Percentiles rank a stretch among this genome's conserved stretches.
Conservation (phyloP, 2,113 vertebrate genomes). For the Colossoma macropomum region DNA sequence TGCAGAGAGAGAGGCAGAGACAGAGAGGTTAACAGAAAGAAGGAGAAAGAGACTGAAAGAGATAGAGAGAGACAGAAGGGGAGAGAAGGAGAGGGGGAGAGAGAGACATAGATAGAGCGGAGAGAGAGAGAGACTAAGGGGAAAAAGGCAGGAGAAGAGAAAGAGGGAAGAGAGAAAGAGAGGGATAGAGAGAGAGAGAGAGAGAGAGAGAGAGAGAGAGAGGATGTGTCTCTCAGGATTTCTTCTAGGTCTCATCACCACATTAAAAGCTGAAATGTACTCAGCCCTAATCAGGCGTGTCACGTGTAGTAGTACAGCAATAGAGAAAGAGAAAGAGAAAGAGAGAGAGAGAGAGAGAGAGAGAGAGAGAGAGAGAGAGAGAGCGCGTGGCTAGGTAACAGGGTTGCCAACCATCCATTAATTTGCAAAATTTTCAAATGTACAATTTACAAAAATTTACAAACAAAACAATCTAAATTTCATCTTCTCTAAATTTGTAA, state of each 20-base stretch:
- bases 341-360: slow-evolving; percentile 35
- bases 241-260: slow-evolving; percentile 68
- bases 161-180: neutral
- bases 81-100: slow-evolving; percentile 42
- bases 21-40: too few relatives aligned
- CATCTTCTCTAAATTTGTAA: too few relatives aligned
- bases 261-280: slow-evolving; percentile 70
- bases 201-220: slow-evolving; percentile 38
- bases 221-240: slow-evolving; percentile 66
- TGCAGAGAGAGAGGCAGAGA: slow-evolving; percentile 45
- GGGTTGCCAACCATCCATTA: too few relatives aligned
- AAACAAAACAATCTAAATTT: too few relatives aligned
- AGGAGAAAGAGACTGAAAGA: neutral
- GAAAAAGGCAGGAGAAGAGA: too few relatives aligned
- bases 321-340: neutral
- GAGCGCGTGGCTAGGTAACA: too few relatives aligned
- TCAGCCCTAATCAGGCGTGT: slow-evolving; percentile 78
- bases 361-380: neutral
- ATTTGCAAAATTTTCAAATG: too few relatives aligned
- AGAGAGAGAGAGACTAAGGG: slow-evolving; percentile 53
- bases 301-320: slow-evolving; percentile 67
- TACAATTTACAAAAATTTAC: too few relatives aligned
- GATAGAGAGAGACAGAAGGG: slow-evolving; percentile 23
- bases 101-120: slow-evolving; percentile 15
- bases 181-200: slow-evolving; percentile 34